Conservation (phyloP, 92 coral and sea anemone genomes). For the Parazoanthus atlanticus region DNA sequence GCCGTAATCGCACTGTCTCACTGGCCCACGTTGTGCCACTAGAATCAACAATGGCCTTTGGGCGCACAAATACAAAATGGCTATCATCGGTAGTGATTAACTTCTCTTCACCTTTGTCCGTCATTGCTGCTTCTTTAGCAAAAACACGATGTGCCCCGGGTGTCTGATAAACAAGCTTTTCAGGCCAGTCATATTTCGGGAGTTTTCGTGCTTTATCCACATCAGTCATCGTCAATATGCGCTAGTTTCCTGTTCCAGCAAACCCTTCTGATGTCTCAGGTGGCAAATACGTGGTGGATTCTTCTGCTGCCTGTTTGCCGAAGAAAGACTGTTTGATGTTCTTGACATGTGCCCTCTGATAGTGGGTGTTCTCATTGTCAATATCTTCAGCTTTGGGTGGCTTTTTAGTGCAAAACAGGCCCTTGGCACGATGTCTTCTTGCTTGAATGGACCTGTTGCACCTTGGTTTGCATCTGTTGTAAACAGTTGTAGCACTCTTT, state of each 20-base stretch:
- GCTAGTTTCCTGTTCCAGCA: slow-evolving; percentile 33
- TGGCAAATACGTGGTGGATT: slow-evolving; percentile 19
- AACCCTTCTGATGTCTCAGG: slow-evolving; percentile 47
- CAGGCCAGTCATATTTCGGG: slow-evolving; percentile 53
- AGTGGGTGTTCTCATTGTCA: slow-evolving; percentile 47
- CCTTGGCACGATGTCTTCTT: slow-evolving; percentile 27
- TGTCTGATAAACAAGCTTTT: slow-evolving; percentile 52
- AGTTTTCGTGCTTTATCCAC: slow-evolving; percentile 48
- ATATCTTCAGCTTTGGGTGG: slow-evolving; percentile 46
- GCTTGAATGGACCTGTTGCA: slow-evolving; percentile 39
- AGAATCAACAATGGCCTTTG: slow-evolving; percentile 51
- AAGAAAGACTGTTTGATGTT: slow-evolving; percentile 38
- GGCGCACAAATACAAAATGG: slow-evolving; percentile 51
- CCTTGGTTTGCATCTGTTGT: slow-evolving; percentile 43
- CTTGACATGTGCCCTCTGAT: slow-evolving; percentile 46
- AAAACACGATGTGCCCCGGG: slow-evolving; percentile 49
- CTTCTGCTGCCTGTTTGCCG: slow-evolving; percentile 26
- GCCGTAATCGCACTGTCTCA: slow-evolving; percentile 40
- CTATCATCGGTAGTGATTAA: slow-evolving; percentile 36
- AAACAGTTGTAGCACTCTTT: slow-evolving; percentile 48
- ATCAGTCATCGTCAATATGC: slow-evolving; percentile 38
- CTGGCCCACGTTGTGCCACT: slow-evolving; percentile 59
- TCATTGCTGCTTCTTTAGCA: slow-evolving; percentile 18
- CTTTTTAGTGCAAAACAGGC: slow-evolving; percentile 42
- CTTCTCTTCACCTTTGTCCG: slow-evolving; percentile 48